Evolutionary conservation across 2,888 invertebrate genomes (phyloP).

Genomic region (Cremastinae sp.): DNA sequence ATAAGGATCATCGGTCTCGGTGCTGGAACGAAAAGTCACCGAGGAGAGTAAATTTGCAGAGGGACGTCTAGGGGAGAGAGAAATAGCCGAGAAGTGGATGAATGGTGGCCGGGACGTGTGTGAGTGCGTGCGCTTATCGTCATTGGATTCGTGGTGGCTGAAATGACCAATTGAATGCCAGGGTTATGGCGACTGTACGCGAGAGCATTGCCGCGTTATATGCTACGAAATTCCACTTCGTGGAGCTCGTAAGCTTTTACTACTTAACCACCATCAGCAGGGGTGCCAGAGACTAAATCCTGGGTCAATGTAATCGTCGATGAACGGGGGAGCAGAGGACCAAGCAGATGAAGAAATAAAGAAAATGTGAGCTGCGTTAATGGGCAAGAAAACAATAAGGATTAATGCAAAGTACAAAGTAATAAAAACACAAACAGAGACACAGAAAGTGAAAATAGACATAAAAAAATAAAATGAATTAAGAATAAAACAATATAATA

Average conservation of each 20-base stretch:
- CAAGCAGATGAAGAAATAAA: conserved; percentile 1
- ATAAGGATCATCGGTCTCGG: too few species aligned
- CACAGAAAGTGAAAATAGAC: too few species aligned
- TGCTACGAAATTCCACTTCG: conserved; percentile 22
- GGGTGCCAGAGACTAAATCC: conserved; percentile 22
- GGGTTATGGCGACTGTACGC: conserved; percentile 33
- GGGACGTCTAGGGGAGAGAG: neutral
- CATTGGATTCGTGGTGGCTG: conserved; percentile 44
- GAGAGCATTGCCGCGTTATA: conserved; percentile 35
- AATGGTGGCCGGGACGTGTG: conserved; percentile 18
- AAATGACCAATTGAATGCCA: conserved; percentile 64
- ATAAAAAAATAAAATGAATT: too few species aligned
- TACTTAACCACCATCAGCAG: conserved; percentile 37
- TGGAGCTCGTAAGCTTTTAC: conserved; percentile 65
- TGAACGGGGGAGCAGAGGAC: conserved; percentile 34
- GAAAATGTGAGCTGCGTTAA: too few species aligned
- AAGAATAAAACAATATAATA: too few species aligned
- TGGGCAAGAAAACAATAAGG: too few species aligned
- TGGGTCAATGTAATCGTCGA: conserved; percentile 58
- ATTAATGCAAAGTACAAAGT: too few species aligned
- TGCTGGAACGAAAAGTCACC: neutral
- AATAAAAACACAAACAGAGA: too few species aligned
- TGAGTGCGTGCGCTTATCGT: conserved; percentile 50
- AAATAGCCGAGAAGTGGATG: neutral
- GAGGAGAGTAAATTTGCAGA: neutral